Conservation (phyloP, 2,888 invertebrate genomes). For the Eristalis pertinax region DNA sequence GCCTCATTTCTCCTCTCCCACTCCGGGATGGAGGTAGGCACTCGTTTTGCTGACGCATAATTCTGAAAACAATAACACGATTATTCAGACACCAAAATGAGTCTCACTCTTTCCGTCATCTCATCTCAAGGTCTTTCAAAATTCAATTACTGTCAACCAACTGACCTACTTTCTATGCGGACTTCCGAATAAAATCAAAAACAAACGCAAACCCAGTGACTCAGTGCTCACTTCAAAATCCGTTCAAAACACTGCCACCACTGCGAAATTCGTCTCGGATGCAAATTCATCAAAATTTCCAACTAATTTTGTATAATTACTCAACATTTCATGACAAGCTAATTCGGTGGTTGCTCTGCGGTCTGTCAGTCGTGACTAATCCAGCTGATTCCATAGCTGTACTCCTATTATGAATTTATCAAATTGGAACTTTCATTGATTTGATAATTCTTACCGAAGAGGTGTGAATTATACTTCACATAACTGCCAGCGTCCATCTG, state of each 20-base stretch:
- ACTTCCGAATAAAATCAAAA: neutral
- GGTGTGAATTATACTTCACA: neutral
- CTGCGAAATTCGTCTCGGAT: conserved; percentile 10
- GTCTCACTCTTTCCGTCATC: neutral
- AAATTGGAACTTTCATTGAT: neutral
- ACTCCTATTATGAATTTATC: neutral
- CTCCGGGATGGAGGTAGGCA: neutral
- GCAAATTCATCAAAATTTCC: conserved; percentile 7
- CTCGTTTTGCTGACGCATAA: neutral
- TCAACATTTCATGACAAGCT: neutral
- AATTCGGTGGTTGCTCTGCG: neutral
- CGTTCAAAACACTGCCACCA: neutral
- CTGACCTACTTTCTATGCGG: neutral
- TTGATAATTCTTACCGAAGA: neutral
- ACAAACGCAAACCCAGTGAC: neutral
- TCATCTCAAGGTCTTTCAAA: neutral
- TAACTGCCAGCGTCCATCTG: neutral
- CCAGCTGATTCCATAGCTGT: neutral
- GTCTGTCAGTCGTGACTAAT: neutral
- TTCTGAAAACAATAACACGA: neutral
- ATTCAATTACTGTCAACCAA: neutral
- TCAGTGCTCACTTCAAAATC: neutral
- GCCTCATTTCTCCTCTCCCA: neutral
- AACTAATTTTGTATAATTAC: conserved; percentile 10
- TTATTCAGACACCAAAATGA: neutral